phyloP scores from a whole-genome alignment of 1,140 invertebrate genomes.

The Frieseomelitta varia region DNA sequence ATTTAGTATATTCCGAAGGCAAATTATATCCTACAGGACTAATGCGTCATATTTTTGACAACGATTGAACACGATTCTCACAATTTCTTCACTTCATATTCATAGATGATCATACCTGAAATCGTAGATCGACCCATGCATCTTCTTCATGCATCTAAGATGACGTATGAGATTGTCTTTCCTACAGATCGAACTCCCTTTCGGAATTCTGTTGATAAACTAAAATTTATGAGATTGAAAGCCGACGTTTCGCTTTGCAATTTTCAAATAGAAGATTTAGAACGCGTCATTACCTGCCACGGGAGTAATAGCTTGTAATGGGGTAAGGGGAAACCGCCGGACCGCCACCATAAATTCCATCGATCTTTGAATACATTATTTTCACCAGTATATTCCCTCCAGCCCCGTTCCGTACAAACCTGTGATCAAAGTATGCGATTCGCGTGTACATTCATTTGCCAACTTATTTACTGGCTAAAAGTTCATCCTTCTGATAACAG shows the following conservation, averaged over 20 bases:
- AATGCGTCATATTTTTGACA: constrained; percentile 53
- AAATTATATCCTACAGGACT: constrained; percentile 91
- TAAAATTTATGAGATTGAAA: constrained; percentile 69
- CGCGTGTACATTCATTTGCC: background rate
- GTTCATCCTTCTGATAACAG: background rate
- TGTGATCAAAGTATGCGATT: constrained; percentile 37
- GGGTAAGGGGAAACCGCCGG: constrained; percentile 86
- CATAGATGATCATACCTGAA: constrained; percentile 85
- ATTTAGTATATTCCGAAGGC: constrained; percentile 92
- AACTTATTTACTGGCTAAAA: background rate
- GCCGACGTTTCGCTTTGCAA: background rate
- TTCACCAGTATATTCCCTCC: constrained; percentile 87
- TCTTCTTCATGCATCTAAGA: constrained; percentile 90
- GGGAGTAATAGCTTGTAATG: constrained; percentile 87
- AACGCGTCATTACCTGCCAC: constrained; percentile 86
- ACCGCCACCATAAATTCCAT: constrained; percentile 94
- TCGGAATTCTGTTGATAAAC: constrained; percentile 93
- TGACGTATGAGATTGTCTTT: constrained; percentile 91
- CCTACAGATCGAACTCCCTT: constrained; percentile 90
- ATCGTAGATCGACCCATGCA: constrained; percentile 91
- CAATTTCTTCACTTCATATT: background rate
- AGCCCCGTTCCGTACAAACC: constrained; percentile 91
- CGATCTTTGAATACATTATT: constrained; percentile 84
- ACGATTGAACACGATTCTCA: background rate
- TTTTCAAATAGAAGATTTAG: background rate